Base-by-base conservation (phyloP, 2,888 invertebrate species). In the Diploptera punctata region DNA sequence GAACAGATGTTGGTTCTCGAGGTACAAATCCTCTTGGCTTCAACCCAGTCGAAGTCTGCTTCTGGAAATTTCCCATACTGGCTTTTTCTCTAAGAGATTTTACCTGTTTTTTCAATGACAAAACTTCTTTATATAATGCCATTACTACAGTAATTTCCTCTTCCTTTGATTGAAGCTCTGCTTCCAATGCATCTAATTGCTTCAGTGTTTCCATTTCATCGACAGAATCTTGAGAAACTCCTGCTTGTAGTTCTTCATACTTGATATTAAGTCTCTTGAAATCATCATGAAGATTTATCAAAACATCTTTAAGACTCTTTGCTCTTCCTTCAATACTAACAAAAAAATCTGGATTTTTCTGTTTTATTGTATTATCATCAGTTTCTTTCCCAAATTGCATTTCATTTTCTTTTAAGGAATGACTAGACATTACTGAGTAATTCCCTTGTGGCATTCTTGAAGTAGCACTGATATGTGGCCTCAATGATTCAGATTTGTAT, bases 81-180 rank as follows among this genome's bases (percentile, higher is more conserved):
- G 33, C 19, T 1, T 16, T 33, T 29, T 38, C 38, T 19, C 62
- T 7, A 62, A 62, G 62, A 4, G 18, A 18, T 24, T 16, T 62
- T 1, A 43, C 43, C 16, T 62, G 38, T 43, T 62, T 13, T 21
- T 62, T 62, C 16, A 62, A 19, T 3, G 38, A 21, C 13, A 21
- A 3, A 60, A 74, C 74, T 70, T 75, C 70, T 65, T 70, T 72
- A 38, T 68, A 62, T 18, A 75, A 68, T 26, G 52, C 60, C 71
- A 73, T 68, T 19, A 73, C 67, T 10, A 75, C 71, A 9, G 49
- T 67, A n/a, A 74, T 74, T 33, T 74, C 74, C 26, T 74, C 52
- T 33, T 74, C 74, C 68, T 74, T 74, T 49, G 72, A 65, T 71
- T 67, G 52, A 2, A 75, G 54, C 44, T 71, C 70, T 16, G n/a